A percentile compares a stretch with the other conserved stretches of the same genome.
Evolutionary conservation across 2,113 vertebrate species (phyloP).

Genomic region (Anser cygnoides): DNA sequence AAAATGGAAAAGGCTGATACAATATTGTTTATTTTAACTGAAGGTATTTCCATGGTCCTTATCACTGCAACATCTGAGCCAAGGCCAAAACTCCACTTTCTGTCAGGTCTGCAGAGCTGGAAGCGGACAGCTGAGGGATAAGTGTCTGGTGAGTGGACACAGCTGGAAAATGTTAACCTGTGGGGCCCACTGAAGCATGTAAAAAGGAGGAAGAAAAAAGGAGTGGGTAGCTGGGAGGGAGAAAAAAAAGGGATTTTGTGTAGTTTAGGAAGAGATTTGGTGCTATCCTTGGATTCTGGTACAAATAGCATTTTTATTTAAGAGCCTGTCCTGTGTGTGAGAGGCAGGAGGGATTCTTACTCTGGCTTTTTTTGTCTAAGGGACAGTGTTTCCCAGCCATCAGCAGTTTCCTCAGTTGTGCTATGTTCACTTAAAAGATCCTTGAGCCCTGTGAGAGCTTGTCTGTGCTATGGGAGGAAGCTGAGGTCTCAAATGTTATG

Average conservation of each 20-base stretch:
- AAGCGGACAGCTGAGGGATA: constrained; percentile 2
- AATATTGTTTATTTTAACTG: constrained; percentile 35
- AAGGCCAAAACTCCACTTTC: constrained; percentile 25
- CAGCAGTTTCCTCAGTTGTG: neutral
- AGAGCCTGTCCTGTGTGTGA: neutral
- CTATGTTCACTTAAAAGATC: neutral
- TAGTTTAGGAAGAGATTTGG: neutral
- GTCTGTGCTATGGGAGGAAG: neutral
- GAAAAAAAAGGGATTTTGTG: neutral
- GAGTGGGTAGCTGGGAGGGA: neutral
- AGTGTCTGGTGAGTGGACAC: constrained; percentile 18
- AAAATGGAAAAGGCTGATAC: constrained; percentile 8
- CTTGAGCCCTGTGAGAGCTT: neutral
- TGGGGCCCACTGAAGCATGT: neutral
- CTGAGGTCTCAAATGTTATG: neutral
- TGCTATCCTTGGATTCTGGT: neutral
- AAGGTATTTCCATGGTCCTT: constrained; percentile 31
- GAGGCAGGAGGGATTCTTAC: neutral
- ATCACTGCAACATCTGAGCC: constrained; percentile 30
- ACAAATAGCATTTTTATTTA: neutral
- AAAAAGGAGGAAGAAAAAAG: constrained; percentile 1
- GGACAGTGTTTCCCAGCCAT: neutral
- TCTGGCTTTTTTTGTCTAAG: neutral
- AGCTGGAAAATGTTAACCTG: constrained; percentile 35
- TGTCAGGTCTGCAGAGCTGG: neutral